These are phyloP conservation scores for Carapus acus DNA, from an alignment of 2,797 vertebrate species.

Conservation along the genomic window DNA sequence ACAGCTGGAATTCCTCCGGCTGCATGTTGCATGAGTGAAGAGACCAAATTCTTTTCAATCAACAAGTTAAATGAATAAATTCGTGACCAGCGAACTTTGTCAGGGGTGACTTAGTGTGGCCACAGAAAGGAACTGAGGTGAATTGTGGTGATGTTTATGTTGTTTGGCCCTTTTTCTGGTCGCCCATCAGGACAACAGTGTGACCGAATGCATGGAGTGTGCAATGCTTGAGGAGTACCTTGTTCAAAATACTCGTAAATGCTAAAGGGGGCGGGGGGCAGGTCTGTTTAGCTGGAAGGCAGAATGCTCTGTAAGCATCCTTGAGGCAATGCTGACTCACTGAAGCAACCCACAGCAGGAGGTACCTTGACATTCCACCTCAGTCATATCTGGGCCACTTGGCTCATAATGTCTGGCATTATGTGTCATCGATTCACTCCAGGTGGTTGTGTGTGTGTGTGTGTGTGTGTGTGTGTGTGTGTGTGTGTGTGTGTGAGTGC, in stretches of 20 bases:
- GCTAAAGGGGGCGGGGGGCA: not conserved
- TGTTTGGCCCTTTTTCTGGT: not conserved
- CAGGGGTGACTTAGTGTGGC: too few species aligned
- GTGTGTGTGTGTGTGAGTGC: too few species aligned
- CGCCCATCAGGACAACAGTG: not conserved
- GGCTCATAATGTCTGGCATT: too few species aligned
- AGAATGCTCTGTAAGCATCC: slow-evolving; percentile 4
- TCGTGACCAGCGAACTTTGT: not conserved
- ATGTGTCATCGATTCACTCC: too few species aligned
- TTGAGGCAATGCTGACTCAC: slow-evolving; percentile 2
- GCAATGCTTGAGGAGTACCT: not conserved
- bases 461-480: too few species aligned
- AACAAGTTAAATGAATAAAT: not conserved
- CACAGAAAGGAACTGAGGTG: too few species aligned
- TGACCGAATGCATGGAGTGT: not conserved
- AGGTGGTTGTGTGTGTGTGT: too few species aligned
- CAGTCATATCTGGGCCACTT: too few species aligned
- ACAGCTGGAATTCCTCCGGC: slow-evolving; percentile 7
- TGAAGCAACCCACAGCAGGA: not conserved
- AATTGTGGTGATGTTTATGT: too few species aligned
- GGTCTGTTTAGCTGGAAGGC: not conserved
- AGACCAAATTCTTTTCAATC: not conserved
- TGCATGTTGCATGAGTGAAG: too few species aligned
- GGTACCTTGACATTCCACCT: too few species aligned
- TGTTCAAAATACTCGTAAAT: not conserved